Conservation (phyloP, 2,113 vertebrate genomes). For the Microcebus griseorufus region DNA sequence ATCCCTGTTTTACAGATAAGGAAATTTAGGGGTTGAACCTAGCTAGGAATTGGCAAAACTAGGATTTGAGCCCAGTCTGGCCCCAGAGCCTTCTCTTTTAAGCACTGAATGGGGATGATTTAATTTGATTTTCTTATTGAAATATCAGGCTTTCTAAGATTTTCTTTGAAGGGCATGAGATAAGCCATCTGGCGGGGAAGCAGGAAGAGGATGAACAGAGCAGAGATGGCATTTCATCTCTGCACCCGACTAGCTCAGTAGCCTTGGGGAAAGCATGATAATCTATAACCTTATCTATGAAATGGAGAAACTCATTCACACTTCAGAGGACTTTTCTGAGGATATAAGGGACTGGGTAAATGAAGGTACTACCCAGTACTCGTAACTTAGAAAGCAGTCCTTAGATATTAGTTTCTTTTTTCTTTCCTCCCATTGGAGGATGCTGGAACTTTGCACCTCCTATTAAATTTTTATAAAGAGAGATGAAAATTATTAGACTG, state of each 20-base stretch:
- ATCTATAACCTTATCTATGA: not conserved
- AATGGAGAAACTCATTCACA: not conserved
- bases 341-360: not conserved
- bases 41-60: not conserved
- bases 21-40: not conserved
- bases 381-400: not conserved
- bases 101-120: not conserved
- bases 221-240: not conserved
- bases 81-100: not conserved
- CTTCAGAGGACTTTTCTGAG: not conserved
- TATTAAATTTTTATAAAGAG: slow-evolving; percentile 16
- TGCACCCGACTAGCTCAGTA: not conserved
- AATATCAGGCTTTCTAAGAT: not conserved
- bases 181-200: not conserved
- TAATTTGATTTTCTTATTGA: not conserved
- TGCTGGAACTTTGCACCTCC: not conserved
- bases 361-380: not conserved
- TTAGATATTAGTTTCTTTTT: not conserved
- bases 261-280: not conserved
- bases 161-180: not conserved
- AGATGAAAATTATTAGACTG: not conserved
- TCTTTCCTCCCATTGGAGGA: not conserved
- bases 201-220: not conserved
- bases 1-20: not conserved
- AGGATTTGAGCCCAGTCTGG: not conserved